These are phyloP conservation scores for Drosophila orosa DNA, from an alignment of 1,140 invertebrate species.

Conservation along the genomic window DNA sequence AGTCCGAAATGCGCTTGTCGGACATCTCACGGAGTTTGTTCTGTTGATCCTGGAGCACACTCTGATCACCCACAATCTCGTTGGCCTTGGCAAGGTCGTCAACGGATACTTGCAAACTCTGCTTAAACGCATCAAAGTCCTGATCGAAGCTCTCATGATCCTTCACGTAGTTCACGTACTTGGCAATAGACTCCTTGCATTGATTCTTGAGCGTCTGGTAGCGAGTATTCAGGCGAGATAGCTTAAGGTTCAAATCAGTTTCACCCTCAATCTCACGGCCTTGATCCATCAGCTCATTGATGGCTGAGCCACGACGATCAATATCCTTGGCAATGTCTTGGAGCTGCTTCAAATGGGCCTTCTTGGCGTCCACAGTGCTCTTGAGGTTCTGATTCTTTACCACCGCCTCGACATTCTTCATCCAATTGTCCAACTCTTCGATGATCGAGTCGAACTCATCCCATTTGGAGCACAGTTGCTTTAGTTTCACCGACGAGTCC, in stretches of 20 bases:
- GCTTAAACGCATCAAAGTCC: constrained; percentile 90
- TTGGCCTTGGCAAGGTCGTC: constrained; percentile 91
- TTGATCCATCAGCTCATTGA: constrained; percentile 89
- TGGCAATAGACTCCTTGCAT: constrained; percentile 90
- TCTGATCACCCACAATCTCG: constrained; percentile 94
- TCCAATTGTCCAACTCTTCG: constrained; percentile 91
- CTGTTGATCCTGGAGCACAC: constrained; percentile 93
- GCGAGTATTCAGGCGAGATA: constrained; percentile 91
- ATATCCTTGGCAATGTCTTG: constrained; percentile 91
- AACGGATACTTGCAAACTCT: constrained; percentile 90
- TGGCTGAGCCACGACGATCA: constrained; percentile 88
- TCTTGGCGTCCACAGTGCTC: constrained; percentile 92
- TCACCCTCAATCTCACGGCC: constrained; percentile 91
- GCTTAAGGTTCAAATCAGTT: constrained; percentile 89
- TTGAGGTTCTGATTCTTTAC: constrained; percentile 96
- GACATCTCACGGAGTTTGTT: constrained; percentile 92
- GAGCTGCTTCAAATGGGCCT: constrained; percentile 91
- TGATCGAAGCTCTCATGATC: constrained; percentile 94
- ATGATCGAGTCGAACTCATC: constrained; percentile 91
- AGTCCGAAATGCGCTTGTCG: constrained; percentile 92
- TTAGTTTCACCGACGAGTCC: constrained; percentile 88
- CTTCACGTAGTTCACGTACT: constrained; percentile 93
- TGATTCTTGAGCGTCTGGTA: constrained; percentile 94
- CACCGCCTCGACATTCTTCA: constrained; percentile 92
- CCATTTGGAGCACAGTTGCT: constrained; percentile 90